A percentile compares a stretch with the other conserved stretches of the same genome.
phyloP scores from a whole-genome alignment of 2,888 invertebrate genomes.

The Nomada goodeniana region DNA sequence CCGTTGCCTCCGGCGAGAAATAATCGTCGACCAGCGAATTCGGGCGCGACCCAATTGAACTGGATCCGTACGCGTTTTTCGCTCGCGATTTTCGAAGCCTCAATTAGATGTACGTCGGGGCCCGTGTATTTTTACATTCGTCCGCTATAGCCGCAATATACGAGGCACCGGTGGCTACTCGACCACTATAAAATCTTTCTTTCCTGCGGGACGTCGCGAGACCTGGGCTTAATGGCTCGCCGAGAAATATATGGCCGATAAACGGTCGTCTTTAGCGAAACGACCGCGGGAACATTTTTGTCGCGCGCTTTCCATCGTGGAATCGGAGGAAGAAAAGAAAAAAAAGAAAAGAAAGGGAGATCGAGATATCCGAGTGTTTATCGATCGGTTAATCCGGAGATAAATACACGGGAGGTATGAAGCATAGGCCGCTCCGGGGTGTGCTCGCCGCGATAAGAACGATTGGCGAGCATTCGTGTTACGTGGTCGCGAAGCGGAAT shows the following conservation, averaged over 20 bases:
- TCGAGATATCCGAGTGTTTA: background rate
- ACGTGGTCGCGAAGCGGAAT: too few species aligned
- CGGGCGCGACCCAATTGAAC: too few species aligned
- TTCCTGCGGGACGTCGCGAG: constrained; percentile 2
- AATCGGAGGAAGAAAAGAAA: background rate
- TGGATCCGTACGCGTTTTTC: background rate
- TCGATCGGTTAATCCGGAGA: constrained; percentile 10
- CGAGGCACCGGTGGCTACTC: constrained; percentile 9
- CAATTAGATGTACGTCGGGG: constrained; percentile 29
- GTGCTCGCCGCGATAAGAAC: background rate
- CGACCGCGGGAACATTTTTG: background rate
- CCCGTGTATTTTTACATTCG: constrained; percentile 64
- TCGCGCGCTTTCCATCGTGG: background rate
- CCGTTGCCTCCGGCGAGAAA: too few species aligned
- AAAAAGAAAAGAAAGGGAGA: background rate
- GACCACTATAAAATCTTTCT: constrained; percentile 38
- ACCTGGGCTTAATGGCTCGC: constrained; percentile 13
- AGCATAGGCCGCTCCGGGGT: constrained; percentile 5
- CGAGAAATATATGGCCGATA: background rate
- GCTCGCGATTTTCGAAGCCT: background rate
- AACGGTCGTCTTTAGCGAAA: background rate
- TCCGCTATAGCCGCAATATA: constrained; percentile 26
- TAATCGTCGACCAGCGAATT: too few species aligned
- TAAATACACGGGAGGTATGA: background rate
- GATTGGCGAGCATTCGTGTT: too few species aligned